Conservation (phyloP, 2,888 invertebrate species). For the Drosophila melanosoma region DNA sequence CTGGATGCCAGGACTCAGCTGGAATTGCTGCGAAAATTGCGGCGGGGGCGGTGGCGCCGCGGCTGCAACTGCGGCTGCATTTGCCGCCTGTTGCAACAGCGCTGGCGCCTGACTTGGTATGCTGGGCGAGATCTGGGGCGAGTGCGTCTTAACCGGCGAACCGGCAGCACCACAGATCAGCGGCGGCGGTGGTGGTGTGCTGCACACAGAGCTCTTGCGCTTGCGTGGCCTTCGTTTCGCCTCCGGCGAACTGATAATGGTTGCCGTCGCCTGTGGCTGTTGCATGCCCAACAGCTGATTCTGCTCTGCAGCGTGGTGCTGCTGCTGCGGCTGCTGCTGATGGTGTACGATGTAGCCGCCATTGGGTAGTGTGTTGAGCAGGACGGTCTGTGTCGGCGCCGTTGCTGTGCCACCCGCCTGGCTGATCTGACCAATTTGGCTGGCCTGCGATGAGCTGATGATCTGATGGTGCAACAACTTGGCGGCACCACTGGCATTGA, state of each 20-base stretch:
- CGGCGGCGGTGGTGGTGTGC: slow-evolving; percentile 70
- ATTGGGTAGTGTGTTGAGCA: slow-evolving; percentile 92
- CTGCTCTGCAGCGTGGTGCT: slow-evolving; percentile 84
- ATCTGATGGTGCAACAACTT: slow-evolving; percentile 67
- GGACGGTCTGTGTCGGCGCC: slow-evolving; percentile 88
- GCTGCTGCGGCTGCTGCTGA: slow-evolving; percentile 86
- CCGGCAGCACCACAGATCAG: slow-evolving; percentile 30
- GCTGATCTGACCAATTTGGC: slow-evolving; percentile 45
- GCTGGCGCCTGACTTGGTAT: slow-evolving; percentile 81
- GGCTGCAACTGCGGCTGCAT: slow-evolving; percentile 59
- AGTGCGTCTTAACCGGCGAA: slow-evolving; percentile 78
- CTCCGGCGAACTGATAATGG: slow-evolving; percentile 89
- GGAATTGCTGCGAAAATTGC: slow-evolving; percentile 91
- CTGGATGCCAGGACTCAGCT: slow-evolving; percentile 91
- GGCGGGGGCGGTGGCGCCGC: slow-evolving; percentile 74
- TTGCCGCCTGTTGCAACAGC: slow-evolving; percentile 64
- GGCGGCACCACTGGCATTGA: slow-evolving; percentile 56
- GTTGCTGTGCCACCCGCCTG: slow-evolving; percentile 44
- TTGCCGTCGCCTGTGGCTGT: slow-evolving; percentile 76
- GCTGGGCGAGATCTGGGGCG: slow-evolving; percentile 84
- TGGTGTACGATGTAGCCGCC: slow-evolving; percentile 93
- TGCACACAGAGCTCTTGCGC: slow-evolving; percentile 87
- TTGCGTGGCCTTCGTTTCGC: slow-evolving; percentile 89
- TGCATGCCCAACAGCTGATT: slow-evolving; percentile 64
- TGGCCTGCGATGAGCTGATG: slow-evolving; percentile 64